phyloP scores from a whole-genome alignment of 2,113 vertebrate genomes.

The Phaethon lepturus region DNA sequence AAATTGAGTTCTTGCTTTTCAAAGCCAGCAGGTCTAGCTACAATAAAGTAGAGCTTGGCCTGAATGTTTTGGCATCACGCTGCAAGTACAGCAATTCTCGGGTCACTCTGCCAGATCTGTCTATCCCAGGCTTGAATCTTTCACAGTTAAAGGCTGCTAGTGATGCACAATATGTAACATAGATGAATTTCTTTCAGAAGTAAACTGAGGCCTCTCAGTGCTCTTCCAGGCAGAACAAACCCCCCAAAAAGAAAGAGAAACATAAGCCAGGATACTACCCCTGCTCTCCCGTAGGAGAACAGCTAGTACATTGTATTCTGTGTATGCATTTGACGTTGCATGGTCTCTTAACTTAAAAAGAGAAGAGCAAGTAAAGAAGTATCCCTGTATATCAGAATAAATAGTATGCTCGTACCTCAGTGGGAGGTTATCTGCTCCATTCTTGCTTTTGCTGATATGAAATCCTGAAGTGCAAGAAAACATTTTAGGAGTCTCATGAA shows the following conservation, averaged over 20 bases:
- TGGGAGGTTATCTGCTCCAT: background rate
- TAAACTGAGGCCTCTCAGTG: background rate
- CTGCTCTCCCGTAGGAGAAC: background rate
- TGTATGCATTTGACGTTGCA: background rate
- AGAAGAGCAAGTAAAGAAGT: background rate
- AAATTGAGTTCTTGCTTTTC: background rate
- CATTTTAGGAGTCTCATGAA: background rate
- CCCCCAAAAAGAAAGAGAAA: background rate
- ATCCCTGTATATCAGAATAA: background rate
- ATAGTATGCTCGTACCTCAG: background rate
- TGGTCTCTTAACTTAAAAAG: background rate
- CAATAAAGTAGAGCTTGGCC: background rate
- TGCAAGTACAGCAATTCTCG: background rate
- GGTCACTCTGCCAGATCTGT: background rate
- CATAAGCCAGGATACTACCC: background rate
- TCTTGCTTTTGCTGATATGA: conserved; percentile 2
- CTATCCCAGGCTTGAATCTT: background rate
- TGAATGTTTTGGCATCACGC: background rate
- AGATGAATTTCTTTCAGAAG: background rate
- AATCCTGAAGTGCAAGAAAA: conserved; percentile 9
- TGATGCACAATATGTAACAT: background rate
- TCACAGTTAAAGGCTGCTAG: background rate
- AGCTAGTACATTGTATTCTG: background rate
- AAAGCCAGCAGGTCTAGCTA: background rate
- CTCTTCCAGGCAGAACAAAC: background rate